Percentiles rank a stretch among this genome's conserved stretches.
Conservation (phyloP, 2,888 invertebrate genomes). For the Glaucopsyche alexis region DNA sequence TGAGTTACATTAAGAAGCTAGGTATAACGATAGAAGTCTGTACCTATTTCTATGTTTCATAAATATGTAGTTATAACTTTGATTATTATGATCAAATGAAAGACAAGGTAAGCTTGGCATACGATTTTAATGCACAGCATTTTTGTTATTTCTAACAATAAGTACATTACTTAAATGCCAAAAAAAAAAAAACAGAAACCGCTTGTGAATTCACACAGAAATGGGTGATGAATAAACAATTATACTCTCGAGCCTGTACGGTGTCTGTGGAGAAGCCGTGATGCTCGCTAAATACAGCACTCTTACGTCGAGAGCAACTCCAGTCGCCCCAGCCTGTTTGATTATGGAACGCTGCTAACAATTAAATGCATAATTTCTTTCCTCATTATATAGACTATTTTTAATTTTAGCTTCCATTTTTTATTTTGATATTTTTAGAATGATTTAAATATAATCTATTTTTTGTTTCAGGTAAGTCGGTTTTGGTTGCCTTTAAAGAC, state of each 20-base stretch:
- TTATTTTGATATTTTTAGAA: background rate
- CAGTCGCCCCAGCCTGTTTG: constrained; percentile 28
- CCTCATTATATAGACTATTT: background rate
- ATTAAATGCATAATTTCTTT: constrained; percentile 25
- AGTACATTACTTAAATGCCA: background rate
- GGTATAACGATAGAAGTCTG: too few species aligned
- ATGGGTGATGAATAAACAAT: constrained; percentile 26
- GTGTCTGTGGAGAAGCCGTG: constrained; percentile 30
- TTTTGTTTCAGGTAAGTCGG: constrained; percentile 11
- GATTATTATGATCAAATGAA: too few species aligned
- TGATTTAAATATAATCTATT: background rate
- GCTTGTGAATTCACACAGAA: background rate
- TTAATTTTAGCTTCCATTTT: background rate
- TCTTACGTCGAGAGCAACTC: constrained; percentile 25
- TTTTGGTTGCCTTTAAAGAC: too few species aligned
- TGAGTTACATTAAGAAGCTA: too few species aligned
- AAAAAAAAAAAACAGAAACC: constrained; percentile 8
- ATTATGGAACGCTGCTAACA: constrained; percentile 27
- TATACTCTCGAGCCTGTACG: constrained; percentile 28
- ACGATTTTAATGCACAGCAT: too few species aligned
- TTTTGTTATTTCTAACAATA: too few species aligned
- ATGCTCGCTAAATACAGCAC: constrained; percentile 55
- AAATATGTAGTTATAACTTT: too few species aligned
- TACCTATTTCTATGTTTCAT: too few species aligned
- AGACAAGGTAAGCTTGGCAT: too few species aligned